phyloP scores from a whole-genome alignment of 2,888 invertebrate species.

The Cyclophora albipunctata region DNA sequence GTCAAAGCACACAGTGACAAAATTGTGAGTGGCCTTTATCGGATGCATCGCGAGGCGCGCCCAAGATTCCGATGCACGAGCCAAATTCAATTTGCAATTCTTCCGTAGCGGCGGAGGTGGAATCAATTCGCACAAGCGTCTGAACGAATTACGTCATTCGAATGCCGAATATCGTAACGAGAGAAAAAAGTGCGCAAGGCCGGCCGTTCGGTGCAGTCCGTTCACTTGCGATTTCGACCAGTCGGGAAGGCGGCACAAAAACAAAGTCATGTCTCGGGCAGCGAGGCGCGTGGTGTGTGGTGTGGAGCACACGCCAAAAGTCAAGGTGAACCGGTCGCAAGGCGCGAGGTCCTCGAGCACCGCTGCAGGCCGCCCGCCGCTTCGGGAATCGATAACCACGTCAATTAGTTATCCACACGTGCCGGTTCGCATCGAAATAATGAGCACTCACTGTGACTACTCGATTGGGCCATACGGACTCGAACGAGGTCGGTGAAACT shows the following conservation, averaged over 20 bases:
- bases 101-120: slow-evolving; percentile 36
- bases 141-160: slow-evolving; percentile 55
- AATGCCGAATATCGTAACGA: slow-evolving; percentile 51
- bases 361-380: slow-evolving; percentile 1
- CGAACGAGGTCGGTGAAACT: slow-evolving; percentile 41
- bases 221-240: slow-evolving; percentile 66
- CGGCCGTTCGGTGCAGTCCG: slow-evolving; percentile 50
- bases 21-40: slow-evolving; percentile 18
- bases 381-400: slow-evolving; percentile 18
- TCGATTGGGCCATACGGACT: slow-evolving; percentile 30
- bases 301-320: slow-evolving; percentile 46
- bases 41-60: slow-evolving; percentile 21
- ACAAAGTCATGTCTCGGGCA: slow-evolving; percentile 21
- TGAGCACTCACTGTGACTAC: slow-evolving; percentile 23
- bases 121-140: slow-evolving; percentile 52
- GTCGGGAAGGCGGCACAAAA: slow-evolving; percentile 37
- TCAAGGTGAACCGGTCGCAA: slow-evolving; percentile 59
- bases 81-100: slow-evolving; percentile 47
- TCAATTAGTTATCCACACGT: slow-evolving; percentile 51
- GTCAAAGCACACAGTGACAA: slow-evolving; percentile 18
- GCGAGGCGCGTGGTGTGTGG: slow-evolving; percentile 7
- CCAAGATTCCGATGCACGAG: slow-evolving; percentile 30
- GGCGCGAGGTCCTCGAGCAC: slow-evolving; percentile 18
- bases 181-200: slow-evolving; percentile 58
- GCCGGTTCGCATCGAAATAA: slow-evolving; percentile 44